Conservation (phyloP, 2,113 vertebrate species). For the Lagopus leucura region DNA sequence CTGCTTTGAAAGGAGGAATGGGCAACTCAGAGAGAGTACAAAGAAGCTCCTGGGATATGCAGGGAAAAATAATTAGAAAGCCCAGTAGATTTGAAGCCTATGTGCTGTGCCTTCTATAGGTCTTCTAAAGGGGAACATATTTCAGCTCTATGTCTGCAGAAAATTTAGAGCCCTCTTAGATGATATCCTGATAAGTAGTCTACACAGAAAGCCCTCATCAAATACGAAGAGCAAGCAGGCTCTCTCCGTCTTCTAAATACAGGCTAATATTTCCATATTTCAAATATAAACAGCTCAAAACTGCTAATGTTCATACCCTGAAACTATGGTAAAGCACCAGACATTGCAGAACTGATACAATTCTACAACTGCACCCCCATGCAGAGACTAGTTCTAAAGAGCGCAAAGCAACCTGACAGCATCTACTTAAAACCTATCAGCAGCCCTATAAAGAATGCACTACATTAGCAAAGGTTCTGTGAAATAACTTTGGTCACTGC, state of each 20-base stretch:
- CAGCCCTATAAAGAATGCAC: not conserved
- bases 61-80: too few relatives aligned
- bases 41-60: too few relatives aligned
- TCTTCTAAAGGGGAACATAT: not conserved
- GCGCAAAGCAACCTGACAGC: rapidly evolving
- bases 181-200: not conserved
- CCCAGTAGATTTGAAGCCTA: not conserved
- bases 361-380: not conserved
- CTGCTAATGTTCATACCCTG: not conserved
- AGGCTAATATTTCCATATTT: too few relatives aligned
- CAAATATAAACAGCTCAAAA: not conserved
- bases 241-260: not conserved
- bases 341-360: not conserved
- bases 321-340: not conserved
- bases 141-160: not conserved
- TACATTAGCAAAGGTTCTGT: not conserved
- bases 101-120: not conserved
- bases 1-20: too few relatives aligned
- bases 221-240: not conserved
- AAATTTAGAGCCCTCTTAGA: not conserved
- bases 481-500: not conserved
- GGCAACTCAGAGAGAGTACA: too few relatives aligned
- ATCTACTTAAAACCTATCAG: not conserved
- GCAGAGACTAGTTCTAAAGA: not conserved
- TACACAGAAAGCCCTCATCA: not conserved